Evolutionary conservation across 2,888 invertebrate species (phyloP).

Genomic region (Rambutsinella grinnellia): DNA sequence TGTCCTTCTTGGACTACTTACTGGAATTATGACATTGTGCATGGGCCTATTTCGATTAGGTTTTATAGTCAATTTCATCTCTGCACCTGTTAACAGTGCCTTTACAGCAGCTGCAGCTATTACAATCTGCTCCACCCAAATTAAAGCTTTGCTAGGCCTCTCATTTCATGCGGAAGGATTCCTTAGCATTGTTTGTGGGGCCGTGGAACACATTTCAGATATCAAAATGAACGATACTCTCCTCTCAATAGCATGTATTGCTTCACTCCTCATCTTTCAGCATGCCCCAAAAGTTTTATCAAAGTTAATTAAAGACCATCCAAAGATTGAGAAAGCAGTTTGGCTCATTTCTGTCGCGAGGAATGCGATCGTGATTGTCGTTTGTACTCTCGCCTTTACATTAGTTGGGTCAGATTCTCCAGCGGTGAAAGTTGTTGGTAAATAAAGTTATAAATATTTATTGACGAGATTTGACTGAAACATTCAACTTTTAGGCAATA

Average conservation of each 20-base stretch:
- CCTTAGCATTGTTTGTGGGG: constrained; percentile 80
- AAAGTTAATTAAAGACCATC: constrained; percentile 15
- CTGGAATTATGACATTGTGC: constrained; percentile 84
- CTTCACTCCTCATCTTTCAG: constrained; percentile 74
- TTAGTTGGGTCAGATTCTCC: constrained; percentile 41
- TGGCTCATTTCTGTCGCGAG: constrained; percentile 83
- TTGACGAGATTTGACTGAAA: neutral
- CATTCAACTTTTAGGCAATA: constrained; percentile 69
- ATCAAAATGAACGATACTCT: constrained; percentile 78
- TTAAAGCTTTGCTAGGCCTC: constrained; percentile 82
- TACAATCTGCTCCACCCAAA: constrained; percentile 88
- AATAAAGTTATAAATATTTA: constrained; percentile 20
- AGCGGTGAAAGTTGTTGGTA: constrained; percentile 57
- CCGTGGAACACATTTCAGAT: constrained; percentile 78
- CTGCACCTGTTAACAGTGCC: constrained; percentile 80
- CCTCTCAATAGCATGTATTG: constrained; percentile 79
- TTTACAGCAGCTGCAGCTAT: constrained; percentile 87
- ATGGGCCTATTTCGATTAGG: constrained; percentile 89
- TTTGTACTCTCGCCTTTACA: constrained; percentile 74
- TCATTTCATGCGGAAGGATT: constrained; percentile 80
- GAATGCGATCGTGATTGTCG: constrained; percentile 82
- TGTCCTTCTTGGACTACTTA: constrained; percentile 84
- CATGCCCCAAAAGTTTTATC: constrained; percentile 46
- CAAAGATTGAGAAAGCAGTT: constrained; percentile 72
- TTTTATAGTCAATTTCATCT: constrained; percentile 90